These are phyloP conservation scores for Microtus richardsoni DNA, from an alignment of 2,113 vertebrate genomes.

Conservation along the genomic window DNA sequence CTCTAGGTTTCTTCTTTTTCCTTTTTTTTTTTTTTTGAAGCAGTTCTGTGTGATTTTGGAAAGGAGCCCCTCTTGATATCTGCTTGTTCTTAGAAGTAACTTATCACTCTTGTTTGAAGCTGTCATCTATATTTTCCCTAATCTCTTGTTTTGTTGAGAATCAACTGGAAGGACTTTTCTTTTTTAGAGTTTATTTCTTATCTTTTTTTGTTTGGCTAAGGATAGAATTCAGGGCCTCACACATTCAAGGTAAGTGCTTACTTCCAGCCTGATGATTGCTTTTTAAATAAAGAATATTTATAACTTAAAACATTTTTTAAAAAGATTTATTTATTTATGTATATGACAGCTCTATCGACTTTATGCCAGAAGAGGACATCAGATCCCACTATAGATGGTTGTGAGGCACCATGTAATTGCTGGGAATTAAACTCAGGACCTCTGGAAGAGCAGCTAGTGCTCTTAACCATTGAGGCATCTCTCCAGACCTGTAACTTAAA, in stretches of 20 bases:
- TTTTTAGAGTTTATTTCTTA: neutral
- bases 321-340: too few species aligned
- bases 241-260: neutral
- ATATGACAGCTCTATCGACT: too few species aligned
- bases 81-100: conserved; percentile 43
- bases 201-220: neutral
- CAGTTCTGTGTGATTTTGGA: neutral
- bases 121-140: neutral
- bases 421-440: neutral
- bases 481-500: neutral
- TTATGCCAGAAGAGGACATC: neutral
- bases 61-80: neutral
- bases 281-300: neutral
- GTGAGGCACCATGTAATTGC: neutral
- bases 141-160: neutral
- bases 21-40: neutral
- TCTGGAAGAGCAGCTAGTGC: neutral
- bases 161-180: neutral
- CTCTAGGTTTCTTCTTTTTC: neutral
- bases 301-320: neutral
- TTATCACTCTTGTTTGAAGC: neutral
- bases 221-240: neutral
- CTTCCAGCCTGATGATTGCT: neutral
- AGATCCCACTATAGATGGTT: neutral
- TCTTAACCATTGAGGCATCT: neutral